Evolutionary conservation across 2,888 invertebrate species (phyloP), one percentile per base, ranked within the genome.

Genomic region (Furcula furcula): DNA sequence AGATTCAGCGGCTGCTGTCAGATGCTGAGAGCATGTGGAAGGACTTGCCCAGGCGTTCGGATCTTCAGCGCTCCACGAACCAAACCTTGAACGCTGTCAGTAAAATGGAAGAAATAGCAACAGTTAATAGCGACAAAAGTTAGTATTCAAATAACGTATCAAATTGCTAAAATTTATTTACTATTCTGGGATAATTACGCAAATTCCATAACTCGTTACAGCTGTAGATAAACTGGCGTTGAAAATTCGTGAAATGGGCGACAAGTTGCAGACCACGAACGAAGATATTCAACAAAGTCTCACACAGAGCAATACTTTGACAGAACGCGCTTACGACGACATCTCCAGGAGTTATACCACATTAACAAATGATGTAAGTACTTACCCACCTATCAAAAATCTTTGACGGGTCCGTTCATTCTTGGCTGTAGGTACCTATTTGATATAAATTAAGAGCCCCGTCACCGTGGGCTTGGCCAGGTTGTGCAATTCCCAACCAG

Each of bases 211-310:
- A n/a, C n/a, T n/a, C n/a, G n/a, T 55, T 57, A 3, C 46, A 86
- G 91, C 81, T 31, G 65, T 89, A 1, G 70, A 72, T 6, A 88
- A 87, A 42, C 71, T 91, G 33, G 79, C 83, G 12, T 70, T 73
- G 4, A 90, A 90, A 43, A 67, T 93, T 27, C 86, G 87, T n/a
- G 91, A 91, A 37, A 68, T 89, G 75, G 69, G 81, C 27, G 81
- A 84, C 15, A 78, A 87, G 0, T 80, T 90, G 45, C 80, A 84
- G 27, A 77, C 90, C 15, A 84, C 92, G 7, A 90, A 90, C 35
- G 85, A 89, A 38, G 91, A 93, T 38, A 83, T 93, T 5, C 88
- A 92, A 28, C 88, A 87, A 28, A 90, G 90, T 23, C 74, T 94
- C 7, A 90, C 91, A 20, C 90, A 91, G 45, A 87, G 91, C 58